Evolutionary conservation across 2,888 invertebrate species (phyloP), one percentile per base, ranked within the genome.

Genomic region (Bhutanitis thaidina): DNA sequence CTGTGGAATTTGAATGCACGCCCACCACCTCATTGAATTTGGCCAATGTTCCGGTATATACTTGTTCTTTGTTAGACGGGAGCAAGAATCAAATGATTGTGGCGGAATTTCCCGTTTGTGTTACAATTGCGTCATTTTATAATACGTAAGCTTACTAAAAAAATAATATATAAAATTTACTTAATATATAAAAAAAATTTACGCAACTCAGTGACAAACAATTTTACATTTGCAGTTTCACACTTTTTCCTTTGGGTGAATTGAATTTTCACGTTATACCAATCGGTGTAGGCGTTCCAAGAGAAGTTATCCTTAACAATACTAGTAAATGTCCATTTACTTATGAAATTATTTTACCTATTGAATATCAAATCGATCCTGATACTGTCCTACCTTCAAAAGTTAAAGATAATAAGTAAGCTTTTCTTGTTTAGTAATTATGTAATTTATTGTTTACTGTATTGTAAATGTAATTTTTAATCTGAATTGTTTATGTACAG

Each of bases 211-310:
- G 7, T 7, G 3, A 15, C 9, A 37, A 16, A 3, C 1, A 4
- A 8, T 12, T 34, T 34, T 7, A 34, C 5, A 14, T 47, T 67
- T 74, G 51, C 60, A 93, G 93, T 43, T 93, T 91, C 64, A 90
- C 90, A 3, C 57, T 93, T 12, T 90, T 91, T 59, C 93, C 93
- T 0, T 68, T 85, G 53, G 88, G 90, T 0, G 90, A 91, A 60
- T 65, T 93, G 29, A 90, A 91, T 67, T 93, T 93, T 62, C 91
- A 92, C 39, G 80, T 92, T 7, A 84, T 92, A 61, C 71, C 90
- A 10, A 78, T 92, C 5, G 90, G 87, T 7, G 87, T 83, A 7
- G 79, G 80, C 16, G 90, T 91, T 50, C 74, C 70, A n/a, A 84
- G 90, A 65, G 88, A 89, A 15, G 82, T 93, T 0, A 86, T 89